These are phyloP conservation scores for Nemotelus pantherinus DNA, from an alignment of 2,888 invertebrate species.

Conservation along the genomic window DNA sequence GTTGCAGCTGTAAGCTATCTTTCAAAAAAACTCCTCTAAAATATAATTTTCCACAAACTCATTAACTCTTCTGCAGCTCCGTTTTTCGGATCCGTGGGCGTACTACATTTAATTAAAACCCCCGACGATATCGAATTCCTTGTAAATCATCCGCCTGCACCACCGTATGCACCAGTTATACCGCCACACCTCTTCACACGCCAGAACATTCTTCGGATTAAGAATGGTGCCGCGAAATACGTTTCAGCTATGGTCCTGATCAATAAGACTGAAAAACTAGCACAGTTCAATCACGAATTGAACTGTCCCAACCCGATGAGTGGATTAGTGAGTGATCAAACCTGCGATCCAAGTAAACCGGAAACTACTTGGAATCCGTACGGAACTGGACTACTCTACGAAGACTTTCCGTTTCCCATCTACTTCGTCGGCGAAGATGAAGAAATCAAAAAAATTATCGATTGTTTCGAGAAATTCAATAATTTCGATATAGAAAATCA, in stretches of 20 bases:
- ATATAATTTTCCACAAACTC: conserved; percentile 6
- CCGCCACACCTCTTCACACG: conserved; percentile 72
- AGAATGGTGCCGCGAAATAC: conserved; percentile 66
- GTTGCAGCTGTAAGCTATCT: conserved; percentile 85
- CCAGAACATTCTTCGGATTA: conserved; percentile 67
- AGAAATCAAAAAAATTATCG: conserved; percentile 69
- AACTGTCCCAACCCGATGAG: conserved; percentile 85
- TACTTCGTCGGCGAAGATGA: conserved; percentile 74
- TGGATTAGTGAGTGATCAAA: conserved; percentile 65
- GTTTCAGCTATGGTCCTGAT: conserved; percentile 75
- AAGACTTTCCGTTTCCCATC: conserved; percentile 89
- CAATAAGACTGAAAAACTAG: conserved; percentile 58
- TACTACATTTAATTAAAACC: conserved; percentile 77
- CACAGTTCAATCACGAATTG: conserved; percentile 72
- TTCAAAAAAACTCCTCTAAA: background rate
- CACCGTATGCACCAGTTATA: conserved; percentile 83
- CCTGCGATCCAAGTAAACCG: conserved; percentile 66
- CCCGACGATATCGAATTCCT: conserved; percentile 79
- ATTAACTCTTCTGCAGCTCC: conserved; percentile 55
- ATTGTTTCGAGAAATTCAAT: conserved; percentile 77
- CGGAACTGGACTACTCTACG: conserved; percentile 79
- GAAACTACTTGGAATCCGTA: conserved; percentile 77
- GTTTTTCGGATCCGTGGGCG: conserved; percentile 83
- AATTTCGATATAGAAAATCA: conserved; percentile 72
- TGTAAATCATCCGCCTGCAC: conserved; percentile 75